These are phyloP conservation scores for Hozukius guyotensis DNA, from an alignment of 2,797 vertebrate genomes.

Conservation along the genomic window DNA sequence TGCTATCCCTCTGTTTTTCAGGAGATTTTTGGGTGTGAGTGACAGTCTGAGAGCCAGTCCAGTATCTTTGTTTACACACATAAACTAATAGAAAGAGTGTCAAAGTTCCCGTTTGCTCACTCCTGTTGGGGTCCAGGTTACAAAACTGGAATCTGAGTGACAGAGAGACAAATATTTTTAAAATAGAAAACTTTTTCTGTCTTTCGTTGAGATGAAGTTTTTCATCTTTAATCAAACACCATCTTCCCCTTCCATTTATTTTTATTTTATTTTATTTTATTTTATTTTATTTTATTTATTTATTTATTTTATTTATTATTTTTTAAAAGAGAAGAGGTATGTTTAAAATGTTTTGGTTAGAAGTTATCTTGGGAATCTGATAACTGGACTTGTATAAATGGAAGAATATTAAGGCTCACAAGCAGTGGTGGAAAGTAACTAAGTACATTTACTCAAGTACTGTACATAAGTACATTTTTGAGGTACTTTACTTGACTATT, in stretches of 20 bases:
- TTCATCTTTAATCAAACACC: neutral
- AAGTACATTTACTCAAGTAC: too few species aligned
- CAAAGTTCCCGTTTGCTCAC: neutral
- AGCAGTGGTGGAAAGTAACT: too few species aligned
- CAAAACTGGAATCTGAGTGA: constrained; percentile 1
- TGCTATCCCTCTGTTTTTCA: neutral
- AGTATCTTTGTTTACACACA: neutral
- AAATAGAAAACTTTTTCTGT: neutral
- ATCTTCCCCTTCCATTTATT: neutral
- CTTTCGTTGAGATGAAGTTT: neutral
- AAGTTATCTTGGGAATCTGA: too few species aligned
- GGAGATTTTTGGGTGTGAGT: neutral
- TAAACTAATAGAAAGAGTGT: neutral
- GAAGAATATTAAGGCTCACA: too few species aligned
- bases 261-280: too few species aligned
- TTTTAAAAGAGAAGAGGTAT: too few species aligned
- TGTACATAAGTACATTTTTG: too few species aligned
- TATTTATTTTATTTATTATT: too few species aligned
- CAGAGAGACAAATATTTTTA: neutral
- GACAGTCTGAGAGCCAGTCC: neutral
- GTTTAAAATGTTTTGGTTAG: too few species aligned
- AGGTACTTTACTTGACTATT: too few species aligned
- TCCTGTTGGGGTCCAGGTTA: neutral
- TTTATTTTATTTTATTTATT: too few species aligned
- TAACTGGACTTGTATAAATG: too few species aligned